phyloP scores from a whole-genome alignment of 2,113 vertebrate species.

The Oreocharis arfaki region DNA sequence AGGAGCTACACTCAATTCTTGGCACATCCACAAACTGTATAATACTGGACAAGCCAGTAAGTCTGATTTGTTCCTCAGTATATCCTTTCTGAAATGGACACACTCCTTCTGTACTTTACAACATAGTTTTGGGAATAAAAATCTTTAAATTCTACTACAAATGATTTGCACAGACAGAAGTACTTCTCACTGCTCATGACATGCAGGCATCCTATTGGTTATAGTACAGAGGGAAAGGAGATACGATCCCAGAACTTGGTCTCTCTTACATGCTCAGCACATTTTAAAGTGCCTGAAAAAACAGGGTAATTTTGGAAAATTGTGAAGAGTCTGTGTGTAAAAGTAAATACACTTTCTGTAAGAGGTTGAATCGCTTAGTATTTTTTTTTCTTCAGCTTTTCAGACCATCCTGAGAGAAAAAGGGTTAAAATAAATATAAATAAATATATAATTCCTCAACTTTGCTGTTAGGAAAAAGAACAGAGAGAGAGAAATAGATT shows the following conservation, averaged over 20 bases:
- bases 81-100: constrained; percentile 1
- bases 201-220: not conserved
- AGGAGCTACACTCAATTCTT: not conserved
- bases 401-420: not conserved
- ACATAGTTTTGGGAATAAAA: not conserved
- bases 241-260: not conserved
- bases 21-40: not conserved
- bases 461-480: not conserved
- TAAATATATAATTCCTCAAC: not conserved
- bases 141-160: not conserved
- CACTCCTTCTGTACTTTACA: not conserved
- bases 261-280: not conserved
- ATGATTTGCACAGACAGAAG: not conserved
- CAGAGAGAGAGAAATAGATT: not conserved
- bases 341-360: not conserved
- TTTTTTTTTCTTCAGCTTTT: not conserved
- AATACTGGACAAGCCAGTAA: not conserved
- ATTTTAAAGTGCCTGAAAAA: not conserved
- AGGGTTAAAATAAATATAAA: not conserved
- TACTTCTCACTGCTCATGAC: not conserved
- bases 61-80: constrained; percentile 15
- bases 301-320: not conserved
- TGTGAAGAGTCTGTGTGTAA: not conserved
- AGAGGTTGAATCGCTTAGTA: not conserved
- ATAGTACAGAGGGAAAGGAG: not conserved